These are phyloP conservation scores for Nymphalis polychloros DNA, from an alignment of 2,888 invertebrate genomes.

Conservation along the genomic window DNA sequence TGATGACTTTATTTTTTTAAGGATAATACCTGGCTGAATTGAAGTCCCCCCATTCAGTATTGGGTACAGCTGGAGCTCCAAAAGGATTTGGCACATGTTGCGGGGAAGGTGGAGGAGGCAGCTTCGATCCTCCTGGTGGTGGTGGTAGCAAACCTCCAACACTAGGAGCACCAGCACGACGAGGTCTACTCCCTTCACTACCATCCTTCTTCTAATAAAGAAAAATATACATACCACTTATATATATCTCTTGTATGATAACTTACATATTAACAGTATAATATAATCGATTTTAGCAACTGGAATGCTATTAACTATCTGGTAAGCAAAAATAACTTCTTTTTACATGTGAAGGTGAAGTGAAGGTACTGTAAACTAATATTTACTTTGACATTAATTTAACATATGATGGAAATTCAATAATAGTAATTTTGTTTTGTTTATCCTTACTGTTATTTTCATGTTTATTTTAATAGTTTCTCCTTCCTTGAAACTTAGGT, in stretches of 20 bases:
- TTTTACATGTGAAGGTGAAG: too few relatives aligned
- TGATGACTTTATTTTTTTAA: too few relatives aligned
- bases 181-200: constrained; percentile 86
- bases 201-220: constrained; percentile 92
- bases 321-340: too few relatives aligned
- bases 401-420: background rate
- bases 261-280: too few relatives aligned
- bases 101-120: constrained; percentile 90
- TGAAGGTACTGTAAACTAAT: too few relatives aligned
- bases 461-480: constrained; percentile 99
- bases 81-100: constrained; percentile 85
- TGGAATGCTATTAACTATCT: too few relatives aligned
- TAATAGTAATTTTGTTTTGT: constrained; percentile 4
- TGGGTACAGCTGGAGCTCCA: constrained; percentile 64
- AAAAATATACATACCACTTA: constrained; percentile 18
- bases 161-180: constrained; percentile 74
- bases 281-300: too few relatives aligned
- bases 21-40: constrained; percentile 83
- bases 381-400: background rate
- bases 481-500: constrained; percentile 99
- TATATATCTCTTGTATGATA: too few relatives aligned
- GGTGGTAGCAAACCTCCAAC: constrained; percentile 89
- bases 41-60: constrained; percentile 91
- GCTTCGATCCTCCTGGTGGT: constrained; percentile 86
- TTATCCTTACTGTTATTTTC: constrained; percentile 91